A percentile compares a stretch with the other conserved stretches of the same genome.
These are phyloP conservation scores for Nansenia antarctica DNA, from an alignment of 2,113 vertebrate genomes.

Conservation along the genomic window DNA sequence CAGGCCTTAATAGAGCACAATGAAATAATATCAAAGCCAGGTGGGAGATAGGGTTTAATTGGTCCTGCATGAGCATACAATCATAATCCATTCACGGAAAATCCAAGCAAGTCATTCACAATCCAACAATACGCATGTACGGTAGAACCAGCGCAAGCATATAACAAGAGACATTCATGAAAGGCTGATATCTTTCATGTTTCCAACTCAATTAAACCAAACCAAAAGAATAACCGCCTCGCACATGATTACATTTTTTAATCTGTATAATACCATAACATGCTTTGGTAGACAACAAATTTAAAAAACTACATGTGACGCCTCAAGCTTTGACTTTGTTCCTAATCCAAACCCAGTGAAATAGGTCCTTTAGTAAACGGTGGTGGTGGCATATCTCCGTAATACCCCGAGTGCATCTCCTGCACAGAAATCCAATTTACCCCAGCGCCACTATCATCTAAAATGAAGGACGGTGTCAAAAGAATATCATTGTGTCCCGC, in stretches of 20 bases:
- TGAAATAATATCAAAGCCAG: neutral
- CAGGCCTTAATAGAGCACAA: neutral
- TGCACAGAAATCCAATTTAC: neutral
- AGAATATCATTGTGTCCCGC: neutral
- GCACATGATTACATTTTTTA: conserved; percentile 1
- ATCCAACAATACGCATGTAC: neutral
- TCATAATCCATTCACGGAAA: neutral
- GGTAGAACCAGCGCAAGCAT: neutral
- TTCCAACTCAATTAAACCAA: conserved; percentile 1
- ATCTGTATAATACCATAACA: conserved; percentile 1
- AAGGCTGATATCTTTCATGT: neutral
- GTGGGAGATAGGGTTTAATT: neutral
- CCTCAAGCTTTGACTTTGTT: neutral
- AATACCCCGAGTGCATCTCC: neutral
- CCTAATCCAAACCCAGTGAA: neutral
- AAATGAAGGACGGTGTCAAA: neutral
- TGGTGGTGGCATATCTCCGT: neutral
- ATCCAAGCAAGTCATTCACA: neutral
- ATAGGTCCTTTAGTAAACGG: neutral
- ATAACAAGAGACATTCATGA: neutral
- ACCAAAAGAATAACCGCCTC: neutral
- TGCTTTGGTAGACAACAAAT: conserved; percentile 12
- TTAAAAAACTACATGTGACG: neutral
- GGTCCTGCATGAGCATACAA: neutral
- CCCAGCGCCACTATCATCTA: neutral